These are phyloP conservation scores for Diadegma fenestrale DNA, from an alignment of 2,888 invertebrate genomes.

Conservation along the genomic window DNA sequence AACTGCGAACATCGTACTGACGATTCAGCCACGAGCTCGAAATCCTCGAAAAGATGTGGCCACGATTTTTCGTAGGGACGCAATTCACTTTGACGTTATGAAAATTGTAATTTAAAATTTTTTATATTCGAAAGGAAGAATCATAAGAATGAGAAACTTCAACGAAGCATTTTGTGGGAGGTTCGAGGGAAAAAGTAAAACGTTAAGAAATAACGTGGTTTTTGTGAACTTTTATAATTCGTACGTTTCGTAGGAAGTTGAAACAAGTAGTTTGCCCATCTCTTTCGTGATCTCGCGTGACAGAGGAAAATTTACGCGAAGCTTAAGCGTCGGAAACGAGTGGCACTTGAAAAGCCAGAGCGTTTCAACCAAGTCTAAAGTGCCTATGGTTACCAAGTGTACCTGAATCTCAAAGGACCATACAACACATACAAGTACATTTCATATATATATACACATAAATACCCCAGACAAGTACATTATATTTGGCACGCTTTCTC, in stretches of 20 bases:
- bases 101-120: not conserved
- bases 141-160: not conserved
- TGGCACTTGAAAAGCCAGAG: constrained; percentile 10
- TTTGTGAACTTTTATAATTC: not conserved
- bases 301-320: constrained; percentile 24
- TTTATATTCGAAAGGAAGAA: not conserved
- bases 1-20: too few species aligned
- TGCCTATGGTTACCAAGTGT: not conserved
- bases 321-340: constrained; percentile 31
- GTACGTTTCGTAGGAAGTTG: not conserved
- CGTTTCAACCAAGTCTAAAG: constrained; percentile 16
- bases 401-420: constrained; percentile 50
- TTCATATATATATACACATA: not conserved
- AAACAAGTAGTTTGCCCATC: not conserved
- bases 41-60: too few species aligned
- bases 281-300: constrained; percentile 12
- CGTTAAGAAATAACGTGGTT: not conserved
- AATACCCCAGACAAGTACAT: constrained; percentile 14
- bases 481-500: constrained; percentile 3
- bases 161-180: not conserved
- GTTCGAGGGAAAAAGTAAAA: not conserved
- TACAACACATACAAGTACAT: not conserved
- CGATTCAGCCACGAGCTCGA: too few species aligned
- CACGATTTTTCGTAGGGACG: too few species aligned
- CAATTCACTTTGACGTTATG: not conserved